Base-by-base conservation (phyloP, 1,140 invertebrate genomes). In the Oryctes rhinoceros region DNA sequence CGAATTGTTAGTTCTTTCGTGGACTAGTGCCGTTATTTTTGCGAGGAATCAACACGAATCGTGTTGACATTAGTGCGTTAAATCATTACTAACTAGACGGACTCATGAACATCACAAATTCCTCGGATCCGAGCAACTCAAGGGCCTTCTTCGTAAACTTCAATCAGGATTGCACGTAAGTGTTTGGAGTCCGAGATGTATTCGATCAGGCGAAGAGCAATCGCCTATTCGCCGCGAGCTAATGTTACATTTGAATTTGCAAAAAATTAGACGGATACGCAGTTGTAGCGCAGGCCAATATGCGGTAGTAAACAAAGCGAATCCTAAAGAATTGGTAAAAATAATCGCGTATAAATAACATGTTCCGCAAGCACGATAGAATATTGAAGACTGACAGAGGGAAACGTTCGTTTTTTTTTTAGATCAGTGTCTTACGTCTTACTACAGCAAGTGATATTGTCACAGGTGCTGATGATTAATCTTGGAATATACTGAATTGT, bases 111-210 rank as follows among this genome's bases (percentile, higher is more conserved):
- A 81, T 76, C 80, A 79, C 80, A 81, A 79, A 76, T 79, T 79
- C 78, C 30, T 81, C 80, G 13, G 80, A 81, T 77, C 79, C 78
- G 53, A 79, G 44, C 65, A 78, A 71, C 79, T 79, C 80, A 37
- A 71, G 78, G 53, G 53, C 67, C 15, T 81, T 79, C 37, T 81
- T 81, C 74, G 80, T 81, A 49, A 81, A 81, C 79, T 81, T 81
- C 30, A 81, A 81, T 59, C 80, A 81, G 71, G 80, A 81, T 81
- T 81, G 80, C 80, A 81, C 80, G 80, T 81, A 81, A 81, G 80
- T 81, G 35, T 71, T 13, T 71, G 4, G 24, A 18, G 3, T 9
- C 24, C 24, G 15, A 71, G 2, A n/a, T 71, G 24, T 71, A 13
- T 35, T 13, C 48, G 37, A 47, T 48, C 48, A 76, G 5, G n/a